Evolutionary conservation across 1,140 invertebrate species (phyloP).

Genomic region (Monochamus saltuarius): DNA sequence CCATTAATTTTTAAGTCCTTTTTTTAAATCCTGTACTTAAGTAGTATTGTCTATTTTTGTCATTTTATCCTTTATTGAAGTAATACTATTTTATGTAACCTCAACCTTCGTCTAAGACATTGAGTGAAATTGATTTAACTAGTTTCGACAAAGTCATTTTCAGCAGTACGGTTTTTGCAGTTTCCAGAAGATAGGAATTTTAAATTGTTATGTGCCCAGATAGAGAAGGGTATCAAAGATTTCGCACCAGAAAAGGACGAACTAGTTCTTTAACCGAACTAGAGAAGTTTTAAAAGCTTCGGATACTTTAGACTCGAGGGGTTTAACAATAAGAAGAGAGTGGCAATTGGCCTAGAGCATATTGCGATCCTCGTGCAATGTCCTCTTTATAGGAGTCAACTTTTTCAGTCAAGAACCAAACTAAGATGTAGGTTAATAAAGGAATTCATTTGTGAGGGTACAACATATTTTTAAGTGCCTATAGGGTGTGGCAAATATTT

Average conservation of each 20-base stretch:
- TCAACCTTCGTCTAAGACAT: background rate
- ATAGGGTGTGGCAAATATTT: no score
- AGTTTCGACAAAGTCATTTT: background rate
- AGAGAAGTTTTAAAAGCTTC: slow-evolving; percentile 26
- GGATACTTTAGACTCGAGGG: slow-evolving; percentile 12
- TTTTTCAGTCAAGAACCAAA: slow-evolving; percentile 20
- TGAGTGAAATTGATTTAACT: slow-evolving; percentile 4
- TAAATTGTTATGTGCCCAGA: no score
- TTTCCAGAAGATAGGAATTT: slow-evolving; percentile 7
- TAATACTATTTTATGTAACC: background rate
- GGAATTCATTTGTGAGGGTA: background rate
- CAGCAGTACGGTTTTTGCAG: background rate
- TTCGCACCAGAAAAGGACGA: slow-evolving; percentile 7
- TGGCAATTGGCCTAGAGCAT: slow-evolving; percentile 19
- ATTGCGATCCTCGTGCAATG: slow-evolving; percentile 20
- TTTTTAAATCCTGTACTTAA: no score
- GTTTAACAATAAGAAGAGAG: slow-evolving; percentile 23
- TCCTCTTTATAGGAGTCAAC: slow-evolving; percentile 26
- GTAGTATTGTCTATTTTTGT: no score
- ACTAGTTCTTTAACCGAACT: background rate
- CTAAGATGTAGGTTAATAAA: background rate
- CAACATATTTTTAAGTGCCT: no score
- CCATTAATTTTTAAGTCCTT: no score
- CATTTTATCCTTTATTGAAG: background rate
- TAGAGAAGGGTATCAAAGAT: slow-evolving; percentile 1